Evolutionary conservation across 2,888 invertebrate genomes (phyloP).

Genomic region (Scrobipalpa costella): DNA sequence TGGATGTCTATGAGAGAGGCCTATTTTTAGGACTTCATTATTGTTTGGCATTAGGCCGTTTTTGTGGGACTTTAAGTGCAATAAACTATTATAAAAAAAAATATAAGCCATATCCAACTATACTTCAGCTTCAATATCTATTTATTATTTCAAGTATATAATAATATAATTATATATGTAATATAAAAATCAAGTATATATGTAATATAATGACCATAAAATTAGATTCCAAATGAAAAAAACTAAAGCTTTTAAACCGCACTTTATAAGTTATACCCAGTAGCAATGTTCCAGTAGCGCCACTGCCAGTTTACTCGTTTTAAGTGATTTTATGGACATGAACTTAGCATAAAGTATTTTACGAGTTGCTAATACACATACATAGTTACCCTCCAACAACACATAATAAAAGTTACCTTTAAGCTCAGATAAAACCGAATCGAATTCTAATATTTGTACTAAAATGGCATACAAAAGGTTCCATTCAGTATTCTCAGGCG

Average conservation of each 20-base stretch:
- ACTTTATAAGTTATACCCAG: not conserved
- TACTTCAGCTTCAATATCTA: too few species aligned
- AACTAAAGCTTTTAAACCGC: not conserved
- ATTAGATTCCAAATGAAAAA: not conserved
- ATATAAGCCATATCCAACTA: too few species aligned
- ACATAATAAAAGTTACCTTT: slow-evolving; percentile 7
- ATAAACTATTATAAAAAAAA: too few species aligned
- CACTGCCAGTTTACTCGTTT: not conserved
- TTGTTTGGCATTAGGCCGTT: too few species aligned
- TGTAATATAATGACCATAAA: not conserved
- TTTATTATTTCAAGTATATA: too few species aligned
- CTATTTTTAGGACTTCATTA: too few species aligned
- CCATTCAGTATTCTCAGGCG: not conserved
- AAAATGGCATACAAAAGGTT: slow-evolving; percentile 15
- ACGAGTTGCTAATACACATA: not conserved
- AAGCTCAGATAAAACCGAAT: slow-evolving; percentile 12
- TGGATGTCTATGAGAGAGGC: too few species aligned
- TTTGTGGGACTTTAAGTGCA: too few species aligned
- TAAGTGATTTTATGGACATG: not conserved
- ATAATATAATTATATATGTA: too few species aligned
- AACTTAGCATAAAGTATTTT: not conserved
- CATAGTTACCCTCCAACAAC: not conserved
- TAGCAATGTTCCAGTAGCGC: not conserved
- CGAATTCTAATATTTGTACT: slow-evolving; percentile 10
- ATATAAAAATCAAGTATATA: not conserved